A percentile compares a stretch with the other conserved stretches of the same genome.
Conservation (phyloP, 2,797 vertebrate species). For the Sebastes miniatus region DNA sequence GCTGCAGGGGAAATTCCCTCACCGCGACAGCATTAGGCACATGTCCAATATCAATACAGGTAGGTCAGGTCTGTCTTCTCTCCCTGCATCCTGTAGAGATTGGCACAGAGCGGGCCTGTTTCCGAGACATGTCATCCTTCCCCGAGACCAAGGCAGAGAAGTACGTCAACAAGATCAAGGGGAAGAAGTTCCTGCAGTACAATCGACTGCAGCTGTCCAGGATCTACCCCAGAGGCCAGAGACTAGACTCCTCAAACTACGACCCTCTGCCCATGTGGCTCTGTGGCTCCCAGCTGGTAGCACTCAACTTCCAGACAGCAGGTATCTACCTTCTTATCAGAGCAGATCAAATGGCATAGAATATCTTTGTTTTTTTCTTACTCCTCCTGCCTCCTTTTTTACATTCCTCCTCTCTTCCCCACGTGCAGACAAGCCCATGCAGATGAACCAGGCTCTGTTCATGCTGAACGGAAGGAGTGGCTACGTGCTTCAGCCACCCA, state of each 20-base stretch:
- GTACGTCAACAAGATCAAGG: constrained; percentile 95
- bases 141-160: constrained; percentile 99
- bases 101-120: constrained; percentile 95
- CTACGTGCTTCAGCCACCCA: constrained; percentile 91
- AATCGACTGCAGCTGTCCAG: constrained; percentile 97
- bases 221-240: constrained; percentile 97
- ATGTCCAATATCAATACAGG: not conserved
- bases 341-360: not conserved
- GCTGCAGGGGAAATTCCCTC: not conserved
- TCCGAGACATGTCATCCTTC: constrained; percentile 98
- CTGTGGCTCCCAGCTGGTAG: constrained; percentile 97
- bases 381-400: not conserved
- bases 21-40: not conserved
- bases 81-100: constrained; percentile 84
- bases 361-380: not conserved
- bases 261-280: constrained; percentile 99
- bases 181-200: constrained; percentile 98
- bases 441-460: constrained; percentile 99
- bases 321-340: constrained; percentile 74
- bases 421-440: constrained; percentile 95
- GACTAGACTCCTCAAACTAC: constrained; percentile 98
- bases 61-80: not conserved
- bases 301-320: constrained; percentile 98
- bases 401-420: not conserved
- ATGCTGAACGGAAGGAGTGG: constrained; percentile 92